Evolutionary conservation across 1,140 invertebrate species (phyloP).

Genomic region (Rhizoglyphus robini): DNA sequence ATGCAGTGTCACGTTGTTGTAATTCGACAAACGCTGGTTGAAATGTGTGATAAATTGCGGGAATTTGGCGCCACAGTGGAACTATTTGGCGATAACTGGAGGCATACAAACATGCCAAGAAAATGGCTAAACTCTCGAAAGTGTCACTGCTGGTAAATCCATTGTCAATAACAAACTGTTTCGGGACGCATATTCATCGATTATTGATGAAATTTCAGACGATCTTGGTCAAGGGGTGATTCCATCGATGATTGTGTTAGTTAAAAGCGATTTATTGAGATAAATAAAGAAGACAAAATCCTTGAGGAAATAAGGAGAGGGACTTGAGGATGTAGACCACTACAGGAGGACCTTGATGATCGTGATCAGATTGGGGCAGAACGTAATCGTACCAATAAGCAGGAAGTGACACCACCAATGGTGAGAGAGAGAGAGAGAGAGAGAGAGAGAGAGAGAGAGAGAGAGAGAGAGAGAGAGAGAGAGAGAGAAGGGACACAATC

Average conservation of each 20-base stretch:
- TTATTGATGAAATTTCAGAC: conserved; percentile 36
- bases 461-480: too few relatives aligned
- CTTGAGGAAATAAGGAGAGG: too few relatives aligned
- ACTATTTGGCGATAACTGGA: conserved; percentile 35
- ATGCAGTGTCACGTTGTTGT: conserved; percentile 37
- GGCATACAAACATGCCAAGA: conserved; percentile 34
- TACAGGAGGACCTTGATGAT: too few relatives aligned
- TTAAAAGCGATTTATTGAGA: too few relatives aligned
- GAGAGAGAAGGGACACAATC: too few relatives aligned
- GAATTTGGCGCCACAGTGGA: conserved; percentile 29
- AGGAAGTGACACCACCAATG: too few relatives aligned
- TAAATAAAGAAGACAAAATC: too few relatives aligned
- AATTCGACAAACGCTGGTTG: conserved; percentile 33
- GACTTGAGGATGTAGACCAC: too few relatives aligned
- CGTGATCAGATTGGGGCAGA: too few relatives aligned
- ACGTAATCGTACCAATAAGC: too few relatives aligned
- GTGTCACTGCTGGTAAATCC: not conserved
- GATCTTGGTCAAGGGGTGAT: conserved; percentile 30
- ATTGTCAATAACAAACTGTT: not conserved
- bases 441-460: too few relatives aligned
- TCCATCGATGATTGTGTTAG: conserved; percentile 36
- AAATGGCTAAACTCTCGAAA: conserved; percentile 18
- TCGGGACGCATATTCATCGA: conserved; percentile 28
- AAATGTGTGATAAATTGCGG: conserved; percentile 34
- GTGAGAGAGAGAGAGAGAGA: too few relatives aligned